Base-by-base conservation (phyloP, 2,888 invertebrate species). In the Anoplius nigerrimus region DNA sequence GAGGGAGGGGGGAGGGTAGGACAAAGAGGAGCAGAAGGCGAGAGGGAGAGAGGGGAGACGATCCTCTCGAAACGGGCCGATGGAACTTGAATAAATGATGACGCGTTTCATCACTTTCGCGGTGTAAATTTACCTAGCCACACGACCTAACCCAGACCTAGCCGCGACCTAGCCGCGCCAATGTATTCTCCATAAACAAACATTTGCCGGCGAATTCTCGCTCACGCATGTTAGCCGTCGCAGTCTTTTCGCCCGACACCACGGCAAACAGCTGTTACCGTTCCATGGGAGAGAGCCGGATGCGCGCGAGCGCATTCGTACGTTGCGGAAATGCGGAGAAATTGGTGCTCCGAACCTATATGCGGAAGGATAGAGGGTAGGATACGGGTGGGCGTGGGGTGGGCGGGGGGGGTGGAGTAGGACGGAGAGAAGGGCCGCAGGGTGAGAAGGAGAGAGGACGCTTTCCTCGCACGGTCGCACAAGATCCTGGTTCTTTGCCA, bases 401-500 rank as follows among this genome's bases (percentile, higher is more conserved):
- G 15, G 15, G 54, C 16, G 6, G 27, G 15, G 24, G n/a, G 24
- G 15, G 8, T 2, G 21, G 24, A 53, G 8, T n/a, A n/a, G 24
- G 34, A 34, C 16, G 24, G 2, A 53, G n/a, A 53, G 24, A 53
- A n/a, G 24, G 16, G 2, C 16, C 51, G 45, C 48, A 34, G 34
- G 34, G 42, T 21, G 52, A 59, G 65, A 57, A 43, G 62, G 66
- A 59, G 65, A 57, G 27, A 59, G 66, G 20, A 24, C 16, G 20
- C 53, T 34, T 34, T 6, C 57, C 63, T 72, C 68, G 76, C 74
- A 76, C 73, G 76, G 64, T 74, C 73, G 75, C 72, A 46, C 71
- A 74, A 69, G 62, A 64, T 65, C 69, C 76, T 74, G 81, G 75
- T 80, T 67, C 62, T 51, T 69, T 80, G 82, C 78, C 81, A 81